Evolutionary conservation across 2,797 vertebrate species (phyloP).

Genomic region (Anguilla pacifica): DNA sequence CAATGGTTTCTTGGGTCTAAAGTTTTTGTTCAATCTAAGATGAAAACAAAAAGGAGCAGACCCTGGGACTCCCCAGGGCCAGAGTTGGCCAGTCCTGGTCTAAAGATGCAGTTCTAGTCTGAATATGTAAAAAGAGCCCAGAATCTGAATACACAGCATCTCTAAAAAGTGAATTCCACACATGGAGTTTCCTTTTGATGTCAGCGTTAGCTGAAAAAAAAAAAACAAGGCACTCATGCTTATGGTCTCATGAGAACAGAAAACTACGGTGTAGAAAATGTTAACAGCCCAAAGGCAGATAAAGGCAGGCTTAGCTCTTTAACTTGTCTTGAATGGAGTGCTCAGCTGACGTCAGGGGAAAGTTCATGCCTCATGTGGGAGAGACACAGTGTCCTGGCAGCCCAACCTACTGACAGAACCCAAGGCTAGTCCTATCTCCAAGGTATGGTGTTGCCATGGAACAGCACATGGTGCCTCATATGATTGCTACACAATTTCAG

Average conservation of each 20-base stretch:
- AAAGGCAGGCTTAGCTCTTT: neutral
- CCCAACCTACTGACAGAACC: neutral
- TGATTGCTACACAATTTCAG: slow-evolving; percentile 29
- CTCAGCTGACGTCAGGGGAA: neutral
- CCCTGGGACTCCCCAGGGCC: too few species aligned
- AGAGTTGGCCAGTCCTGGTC: too few species aligned
- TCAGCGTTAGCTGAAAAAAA: neutral
- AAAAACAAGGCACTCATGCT: neutral
- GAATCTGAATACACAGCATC: neutral
- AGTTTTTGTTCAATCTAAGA: too few species aligned
- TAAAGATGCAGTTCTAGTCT: neutral
- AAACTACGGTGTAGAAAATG: neutral
- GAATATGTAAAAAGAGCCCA: neutral
- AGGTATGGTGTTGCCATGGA: slow-evolving; percentile 31
- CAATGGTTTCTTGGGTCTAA: too few species aligned
- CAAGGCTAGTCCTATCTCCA: neutral
- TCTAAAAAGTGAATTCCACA: neutral
- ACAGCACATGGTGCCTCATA: neutral
- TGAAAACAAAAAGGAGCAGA: too few species aligned
- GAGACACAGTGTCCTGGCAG: neutral
- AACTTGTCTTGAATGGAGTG: neutral
- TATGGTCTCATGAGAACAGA: slow-evolving; percentile 1
- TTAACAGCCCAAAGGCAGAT: neutral
- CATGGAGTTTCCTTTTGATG: neutral
- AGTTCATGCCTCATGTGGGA: neutral